A percentile compares a stretch with the other conserved stretches of the same genome.
Conservation (phyloP, 2,113 vertebrate species). For the Nestor notabilis region DNA sequence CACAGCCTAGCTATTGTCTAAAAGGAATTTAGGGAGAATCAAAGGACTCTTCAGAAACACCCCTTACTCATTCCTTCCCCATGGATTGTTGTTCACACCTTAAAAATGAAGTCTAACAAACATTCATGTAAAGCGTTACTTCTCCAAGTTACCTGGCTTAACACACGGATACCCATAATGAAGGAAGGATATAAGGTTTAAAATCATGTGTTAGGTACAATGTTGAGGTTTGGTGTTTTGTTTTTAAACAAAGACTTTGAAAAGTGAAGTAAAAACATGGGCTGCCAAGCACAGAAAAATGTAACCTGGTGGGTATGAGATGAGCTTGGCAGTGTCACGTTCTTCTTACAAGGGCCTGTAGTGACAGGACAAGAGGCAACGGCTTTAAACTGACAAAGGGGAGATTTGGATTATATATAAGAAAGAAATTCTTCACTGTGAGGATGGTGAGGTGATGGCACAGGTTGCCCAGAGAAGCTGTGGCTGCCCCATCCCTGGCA, state of each 20-base stretch:
- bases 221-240: background rate
- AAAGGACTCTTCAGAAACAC: background rate
- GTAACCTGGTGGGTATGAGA: background rate
- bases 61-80: background rate
- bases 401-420: background rate
- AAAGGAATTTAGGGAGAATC: background rate
- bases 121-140: accelerated
- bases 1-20: background rate
- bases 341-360: background rate
- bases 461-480: background rate
- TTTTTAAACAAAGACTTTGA: background rate
- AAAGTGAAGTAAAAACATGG: background rate
- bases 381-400: background rate
- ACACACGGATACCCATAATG: accelerated
- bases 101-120: accelerated
- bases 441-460: background rate
- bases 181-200: background rate
- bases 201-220: background rate
- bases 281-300: background rate
- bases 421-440: background rate
- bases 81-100: background rate
- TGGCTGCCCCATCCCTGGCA: background rate
- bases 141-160: background rate
- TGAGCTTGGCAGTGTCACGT: background rate
- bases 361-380: background rate